phyloP scores from a whole-genome alignment of 2,888 invertebrate genomes.

The Hemithea aestivaria region DNA sequence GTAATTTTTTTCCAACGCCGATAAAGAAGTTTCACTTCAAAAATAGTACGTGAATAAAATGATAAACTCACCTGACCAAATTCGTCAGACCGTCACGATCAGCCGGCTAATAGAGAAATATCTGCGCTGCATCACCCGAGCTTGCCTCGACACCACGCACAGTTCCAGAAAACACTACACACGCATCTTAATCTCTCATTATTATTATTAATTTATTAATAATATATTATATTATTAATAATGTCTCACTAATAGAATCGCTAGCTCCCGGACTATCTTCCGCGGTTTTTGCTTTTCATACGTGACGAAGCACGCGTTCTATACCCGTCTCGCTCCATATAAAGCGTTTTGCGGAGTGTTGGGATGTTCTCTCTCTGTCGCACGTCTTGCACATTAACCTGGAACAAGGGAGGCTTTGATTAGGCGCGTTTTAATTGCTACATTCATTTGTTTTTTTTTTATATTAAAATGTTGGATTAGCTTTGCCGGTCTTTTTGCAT shows the following conservation, averaged over 20 bases:
- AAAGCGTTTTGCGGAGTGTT: constrained; percentile 57
- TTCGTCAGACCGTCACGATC: constrained; percentile 67
- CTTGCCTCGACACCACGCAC: constrained; percentile 43
- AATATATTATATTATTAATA: constrained; percentile 11
- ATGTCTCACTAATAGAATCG: constrained; percentile 28
- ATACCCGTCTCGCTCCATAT: constrained; percentile 73
- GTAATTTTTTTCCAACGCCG: too few species aligned
- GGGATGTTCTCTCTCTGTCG: constrained; percentile 51
- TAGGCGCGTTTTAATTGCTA: constrained; percentile 26
- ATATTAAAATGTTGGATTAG: too few species aligned
- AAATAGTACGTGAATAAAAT: too few species aligned
- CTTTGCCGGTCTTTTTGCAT: too few species aligned
- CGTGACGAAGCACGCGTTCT: constrained; percentile 64
- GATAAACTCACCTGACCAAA: constrained; percentile 59
- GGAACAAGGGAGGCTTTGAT: constrained; percentile 56
- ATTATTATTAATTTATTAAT: constrained; percentile 18
- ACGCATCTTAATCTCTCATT: constrained; percentile 24
- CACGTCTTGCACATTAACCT: constrained; percentile 54
- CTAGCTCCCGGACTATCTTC: constrained; percentile 46
- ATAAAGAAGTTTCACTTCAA: too few species aligned
- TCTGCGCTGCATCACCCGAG: constrained; percentile 64
- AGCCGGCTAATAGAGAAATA: constrained; percentile 43
- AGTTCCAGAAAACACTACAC: constrained; percentile 31
- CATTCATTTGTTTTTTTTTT: constrained; percentile 4
- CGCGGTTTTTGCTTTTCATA: constrained; percentile 53